A percentile compares a stretch with the other conserved stretches of the same genome.
These are phyloP conservation scores for Tokudaia tokunoshimensis DNA, from an alignment of 2,797 vertebrate species.

Conservation along the genomic window DNA sequence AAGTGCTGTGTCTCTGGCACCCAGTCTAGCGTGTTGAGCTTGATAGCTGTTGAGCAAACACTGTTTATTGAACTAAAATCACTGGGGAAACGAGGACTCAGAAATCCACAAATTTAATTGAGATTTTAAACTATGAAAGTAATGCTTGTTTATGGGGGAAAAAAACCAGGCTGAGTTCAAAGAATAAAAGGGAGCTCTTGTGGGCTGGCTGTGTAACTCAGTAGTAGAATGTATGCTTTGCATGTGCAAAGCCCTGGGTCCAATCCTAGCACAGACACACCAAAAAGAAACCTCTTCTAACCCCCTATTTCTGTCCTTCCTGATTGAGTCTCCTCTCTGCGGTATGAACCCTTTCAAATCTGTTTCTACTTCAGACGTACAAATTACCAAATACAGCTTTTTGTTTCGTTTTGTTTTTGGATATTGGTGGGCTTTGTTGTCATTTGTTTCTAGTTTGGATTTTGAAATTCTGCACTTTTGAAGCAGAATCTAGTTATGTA, in stretches of 20 bases:
- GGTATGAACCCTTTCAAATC: not conserved
- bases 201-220: not conserved
- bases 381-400: not conserved
- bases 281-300: not conserved
- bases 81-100: not conserved
- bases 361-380: not conserved
- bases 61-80: not conserved
- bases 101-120: not conserved
- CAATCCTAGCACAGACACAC: not conserved
- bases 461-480: not conserved
- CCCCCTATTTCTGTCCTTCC: rapidly evolving
- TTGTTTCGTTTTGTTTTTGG: not conserved
- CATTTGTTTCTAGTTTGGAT: not conserved
- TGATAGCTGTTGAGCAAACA: not conserved
- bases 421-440: not conserved
- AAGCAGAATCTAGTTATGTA: not conserved
- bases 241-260: no score
- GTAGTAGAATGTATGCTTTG: not conserved
- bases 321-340: not conserved
- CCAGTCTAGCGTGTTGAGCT: not conserved
- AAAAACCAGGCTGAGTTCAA: not conserved
- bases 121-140: slow-evolving; percentile 14
- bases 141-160: not conserved
- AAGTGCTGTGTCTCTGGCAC: not conserved
- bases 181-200: not conserved